These are phyloP conservation scores for Lanius ludovicianus DNA, from an alignment of 2,113 vertebrate species.

Conservation along the genomic window DNA sequence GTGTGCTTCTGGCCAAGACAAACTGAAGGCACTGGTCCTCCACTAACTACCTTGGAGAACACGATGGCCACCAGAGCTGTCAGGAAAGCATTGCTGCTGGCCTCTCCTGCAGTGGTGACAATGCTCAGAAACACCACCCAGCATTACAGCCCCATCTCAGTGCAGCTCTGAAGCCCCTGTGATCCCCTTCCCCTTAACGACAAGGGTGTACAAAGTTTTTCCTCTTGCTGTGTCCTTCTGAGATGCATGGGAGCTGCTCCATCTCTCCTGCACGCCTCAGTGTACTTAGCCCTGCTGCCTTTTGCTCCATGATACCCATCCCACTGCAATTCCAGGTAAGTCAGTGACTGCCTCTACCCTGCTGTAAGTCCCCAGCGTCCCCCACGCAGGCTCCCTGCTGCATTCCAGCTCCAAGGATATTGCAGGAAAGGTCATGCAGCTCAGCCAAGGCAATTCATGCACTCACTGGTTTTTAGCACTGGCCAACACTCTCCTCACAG, in stretches of 20 bases:
- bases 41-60: neutral
- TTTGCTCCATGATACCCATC: neutral
- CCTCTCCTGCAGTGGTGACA: rapidly evolving
- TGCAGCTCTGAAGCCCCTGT: neutral
- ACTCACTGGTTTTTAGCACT: neutral
- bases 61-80: neutral
- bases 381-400: neutral
- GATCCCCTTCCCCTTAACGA: neutral
- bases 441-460: neutral
- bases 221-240: neutral
- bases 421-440: neutral
- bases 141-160: neutral
- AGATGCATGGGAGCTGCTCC: neutral
- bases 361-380: neutral
- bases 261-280: neutral
- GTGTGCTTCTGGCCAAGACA: neutral
- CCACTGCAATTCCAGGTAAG: neutral
- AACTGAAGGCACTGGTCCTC: neutral
- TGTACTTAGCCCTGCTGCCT: neutral
- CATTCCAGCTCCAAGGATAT: neutral
- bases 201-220: neutral
- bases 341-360: neutral
- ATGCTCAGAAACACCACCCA: neutral
- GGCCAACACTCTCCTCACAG: neutral
- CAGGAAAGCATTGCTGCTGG: neutral